Evolutionary conservation across 1,140 invertebrate genomes (phyloP), one percentile per base, ranked within the genome.

Genomic region (Drosophila sp.): DNA sequence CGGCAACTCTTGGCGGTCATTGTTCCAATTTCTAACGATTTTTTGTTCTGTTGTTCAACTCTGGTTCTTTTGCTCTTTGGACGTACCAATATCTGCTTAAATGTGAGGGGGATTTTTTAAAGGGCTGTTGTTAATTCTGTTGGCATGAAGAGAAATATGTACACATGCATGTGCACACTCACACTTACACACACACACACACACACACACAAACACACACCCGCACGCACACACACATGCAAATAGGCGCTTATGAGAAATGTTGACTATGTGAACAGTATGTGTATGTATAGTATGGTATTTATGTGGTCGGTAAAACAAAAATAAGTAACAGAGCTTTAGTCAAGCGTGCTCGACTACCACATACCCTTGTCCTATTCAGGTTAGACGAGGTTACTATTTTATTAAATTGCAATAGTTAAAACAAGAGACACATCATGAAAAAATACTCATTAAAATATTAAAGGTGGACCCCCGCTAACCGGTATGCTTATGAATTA

Each of bases 81-180:
- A 62, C n/a, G 40, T 32, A 16, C 34, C 27, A 66, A 40, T 71
- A 53, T 29, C 41, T 21, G 21, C 21, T 21, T 21, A n/a, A n/a
- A n/a, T n/a, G n/a, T n/a, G n/a, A n/a, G n/a, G n/a, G n/a, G n/a
- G n/a, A n/a, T 36, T 80, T 86, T 84, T 74, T 74, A 66, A 78
- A 81, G 78, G 87, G 78, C 75, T 86, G 78, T 80, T 86, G 81
- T 86, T 86, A 86, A 86, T 86, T 86, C 81, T 82, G 87, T 86
- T 86, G 81, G 82, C 51, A 77, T 83, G 71, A 65, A 62, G 80
- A 56, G 61, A 65, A 76, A 66, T 78, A 71, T 84, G 1, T 21
- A 21, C 21, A 21, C 21, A 21, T 21, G 4, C 21, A 21, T 21
- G 77, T 77, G 76, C 75, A 84, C 75, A 83, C 80, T 57, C 43